Conservation (phyloP, 1,140 invertebrate genomes). For the Camponotus floridanus region DNA sequence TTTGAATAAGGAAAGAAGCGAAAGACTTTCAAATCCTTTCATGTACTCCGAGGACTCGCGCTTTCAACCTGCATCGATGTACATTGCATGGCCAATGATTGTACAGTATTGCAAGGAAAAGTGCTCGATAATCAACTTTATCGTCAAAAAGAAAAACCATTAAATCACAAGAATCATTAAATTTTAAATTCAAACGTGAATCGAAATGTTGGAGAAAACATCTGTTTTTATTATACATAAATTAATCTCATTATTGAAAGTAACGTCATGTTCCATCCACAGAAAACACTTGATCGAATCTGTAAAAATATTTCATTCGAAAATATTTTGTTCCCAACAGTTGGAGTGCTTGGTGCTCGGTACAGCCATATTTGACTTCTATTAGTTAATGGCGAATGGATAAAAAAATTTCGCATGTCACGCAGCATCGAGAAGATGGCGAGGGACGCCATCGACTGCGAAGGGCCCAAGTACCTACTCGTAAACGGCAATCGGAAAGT, state of each 20-base stretch:
- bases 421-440: background rate
- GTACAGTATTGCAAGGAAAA: background rate
- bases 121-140: background rate
- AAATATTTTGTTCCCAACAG: background rate
- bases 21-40: slow-evolving; percentile 55
- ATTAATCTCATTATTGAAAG: background rate
- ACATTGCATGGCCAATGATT: slow-evolving; percentile 21
- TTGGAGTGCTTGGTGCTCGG: background rate
- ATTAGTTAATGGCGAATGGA: background rate
- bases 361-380: background rate
- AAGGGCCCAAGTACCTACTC: slow-evolving; percentile 2
- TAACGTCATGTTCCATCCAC: background rate
- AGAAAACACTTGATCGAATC: background rate
- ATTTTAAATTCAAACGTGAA: background rate
- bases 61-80: slow-evolving; percentile 16
- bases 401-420: background rate
- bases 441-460: background rate
- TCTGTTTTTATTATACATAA: background rate
- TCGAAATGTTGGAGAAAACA: background rate
- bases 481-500: slow-evolving; percentile 59
- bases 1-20: slow-evolving; percentile 54
- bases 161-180: background rate
- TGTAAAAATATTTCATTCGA: background rate
- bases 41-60: slow-evolving; percentile 6
- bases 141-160: background rate